Base-by-base conservation (phyloP, 2,888 invertebrate genomes). In the Alloscopus bannaensis region DNA sequence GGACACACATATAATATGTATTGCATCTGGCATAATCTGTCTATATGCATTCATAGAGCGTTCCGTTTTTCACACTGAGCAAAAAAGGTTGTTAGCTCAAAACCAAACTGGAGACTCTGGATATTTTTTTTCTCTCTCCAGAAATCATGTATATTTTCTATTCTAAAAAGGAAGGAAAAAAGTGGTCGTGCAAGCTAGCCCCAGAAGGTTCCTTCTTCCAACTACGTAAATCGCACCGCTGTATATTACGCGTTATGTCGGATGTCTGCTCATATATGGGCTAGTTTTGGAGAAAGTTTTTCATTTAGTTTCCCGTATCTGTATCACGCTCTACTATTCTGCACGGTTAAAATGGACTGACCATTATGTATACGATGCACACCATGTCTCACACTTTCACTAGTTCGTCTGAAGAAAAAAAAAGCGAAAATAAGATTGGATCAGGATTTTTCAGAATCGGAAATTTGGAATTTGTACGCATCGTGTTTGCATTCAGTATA, bases 31-130 rank as follows among this genome's bases (percentile, higher is more conserved):
- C 64, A 47, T 75, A 75, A 75, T 75, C 75, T 47, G 26, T 64
- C 75, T 64, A 75, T 75, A 66, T 75, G 66, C 75, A 75, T 75
- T 75, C 75, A 66, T 75, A 29, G 24, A 22, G 16, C 65, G 75
- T 66, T 50, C 42, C 26, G 52, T 40, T 13, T 36, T 52, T 16
- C 36, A 8, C 36, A 8, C 8, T 36, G 36, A 36, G n/a, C 31
- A 47, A 20, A 59, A 29, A 42, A 26, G 18, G 42, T 42, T 62
- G 42, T 62, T 62, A 62, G 13, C 62, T 6, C n/a, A n/a, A n/a
- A 64, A 64, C 42, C 64, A 24, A 26, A 42, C 42, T 16, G n/a
- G n/a, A n/a, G n/a, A n/a, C n/a, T n/a, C n/a, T n/a, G n/a, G n/a
- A n/a, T n/a, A n/a, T n/a, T n/a, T n/a, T n/a, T n/a, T n/a, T n/a